phyloP scores from a whole-genome alignment of 2,797 vertebrate genomes.

The Thaleichthys pacificus region DNA sequence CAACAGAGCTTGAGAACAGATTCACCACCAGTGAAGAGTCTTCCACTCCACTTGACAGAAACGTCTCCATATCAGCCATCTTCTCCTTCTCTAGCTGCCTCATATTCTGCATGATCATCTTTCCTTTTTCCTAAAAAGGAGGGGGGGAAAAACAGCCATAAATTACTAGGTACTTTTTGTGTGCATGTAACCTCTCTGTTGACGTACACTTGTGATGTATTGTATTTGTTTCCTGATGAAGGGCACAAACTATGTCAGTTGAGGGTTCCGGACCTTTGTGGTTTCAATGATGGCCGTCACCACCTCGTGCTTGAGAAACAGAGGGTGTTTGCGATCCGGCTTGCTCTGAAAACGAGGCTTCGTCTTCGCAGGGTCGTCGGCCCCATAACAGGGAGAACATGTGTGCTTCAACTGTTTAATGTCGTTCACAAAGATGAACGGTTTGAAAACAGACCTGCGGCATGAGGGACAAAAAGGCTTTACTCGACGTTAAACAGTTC shows the following conservation, averaged over 20 bases:
- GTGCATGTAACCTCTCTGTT: not conserved
- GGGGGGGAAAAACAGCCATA: not conserved
- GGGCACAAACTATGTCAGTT: not conserved
- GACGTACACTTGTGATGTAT: not conserved
- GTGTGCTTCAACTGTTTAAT: slow-evolving; percentile 79
- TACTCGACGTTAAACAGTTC: too few species aligned
- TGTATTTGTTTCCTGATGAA: not conserved
- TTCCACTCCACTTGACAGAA: slow-evolving; percentile 71
- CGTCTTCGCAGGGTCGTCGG: slow-evolving; percentile 85
- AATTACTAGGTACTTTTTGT: not conserved
- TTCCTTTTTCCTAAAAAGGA: slow-evolving; percentile 77
- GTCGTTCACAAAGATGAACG: slow-evolving; percentile 88
- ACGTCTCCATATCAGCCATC: slow-evolving; percentile 78
- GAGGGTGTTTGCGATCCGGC: slow-evolving; percentile 87
- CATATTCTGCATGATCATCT: slow-evolving; percentile 76
- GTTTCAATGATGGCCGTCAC: slow-evolving; percentile 71
- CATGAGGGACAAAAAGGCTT: slow-evolving; percentile 15
- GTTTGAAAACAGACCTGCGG: slow-evolving; percentile 93
- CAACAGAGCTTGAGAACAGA: slow-evolving; percentile 78
- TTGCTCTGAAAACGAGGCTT: slow-evolving; percentile 86
- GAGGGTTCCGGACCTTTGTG: slow-evolving; percentile 51
- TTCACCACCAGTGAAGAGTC: slow-evolving; percentile 69
- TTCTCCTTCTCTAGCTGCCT: slow-evolving; percentile 81
- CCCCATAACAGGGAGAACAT: slow-evolving; percentile 83
- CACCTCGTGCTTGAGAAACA: slow-evolving; percentile 86